A percentile compares a stretch with the other conserved stretches of the same genome.
Conservation (phyloP, 2,888 invertebrate genomes). For the Sinopyrophorus schimmeli region DNA sequence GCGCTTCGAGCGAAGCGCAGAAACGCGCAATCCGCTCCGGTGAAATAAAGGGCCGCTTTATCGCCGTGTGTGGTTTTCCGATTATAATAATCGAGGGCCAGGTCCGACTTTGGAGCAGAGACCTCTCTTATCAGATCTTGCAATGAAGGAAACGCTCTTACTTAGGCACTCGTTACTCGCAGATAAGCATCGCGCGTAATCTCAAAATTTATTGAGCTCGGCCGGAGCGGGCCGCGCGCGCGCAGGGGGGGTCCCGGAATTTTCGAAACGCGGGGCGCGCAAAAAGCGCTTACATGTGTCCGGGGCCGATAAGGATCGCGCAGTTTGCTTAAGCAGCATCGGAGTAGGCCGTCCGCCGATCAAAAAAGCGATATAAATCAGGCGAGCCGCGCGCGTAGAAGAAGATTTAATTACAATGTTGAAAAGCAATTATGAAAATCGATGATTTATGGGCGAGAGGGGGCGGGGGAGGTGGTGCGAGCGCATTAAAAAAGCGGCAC, state of each 20-base stretch:
- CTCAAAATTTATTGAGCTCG: too few relatives aligned
- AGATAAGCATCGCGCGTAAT: too few relatives aligned
- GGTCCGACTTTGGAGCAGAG: slow-evolving; percentile 38
- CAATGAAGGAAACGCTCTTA: too few relatives aligned
- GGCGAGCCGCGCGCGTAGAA: slow-evolving; percentile 43
- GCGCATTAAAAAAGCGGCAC: slow-evolving; percentile 33
- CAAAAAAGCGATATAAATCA: slow-evolving; percentile 51
- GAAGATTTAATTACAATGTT: slow-evolving; percentile 54
- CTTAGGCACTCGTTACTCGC: too few relatives aligned
- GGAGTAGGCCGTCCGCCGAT: slow-evolving; percentile 43
- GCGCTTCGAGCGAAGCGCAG: too few relatives aligned
- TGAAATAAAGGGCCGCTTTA: too few relatives aligned
- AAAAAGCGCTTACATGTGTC: slow-evolving; percentile 37
- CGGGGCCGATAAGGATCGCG: slow-evolving; percentile 47
- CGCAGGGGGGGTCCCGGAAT: too few relatives aligned
- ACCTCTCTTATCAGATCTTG: too few relatives aligned
- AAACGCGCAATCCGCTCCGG: too few relatives aligned
- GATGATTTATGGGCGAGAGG: slow-evolving; percentile 49
- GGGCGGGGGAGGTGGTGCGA: too few relatives aligned
- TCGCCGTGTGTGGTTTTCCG: slow-evolving; percentile 52
- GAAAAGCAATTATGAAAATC: slow-evolving; percentile 55
- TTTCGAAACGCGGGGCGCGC: too few relatives aligned
- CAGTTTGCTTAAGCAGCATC: slow-evolving; percentile 49
- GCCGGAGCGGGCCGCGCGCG: too few relatives aligned
- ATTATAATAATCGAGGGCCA: slow-evolving; percentile 52